Conservation (phyloP, 1,140 invertebrate genomes). For the Zaprionus tsacasi region DNA sequence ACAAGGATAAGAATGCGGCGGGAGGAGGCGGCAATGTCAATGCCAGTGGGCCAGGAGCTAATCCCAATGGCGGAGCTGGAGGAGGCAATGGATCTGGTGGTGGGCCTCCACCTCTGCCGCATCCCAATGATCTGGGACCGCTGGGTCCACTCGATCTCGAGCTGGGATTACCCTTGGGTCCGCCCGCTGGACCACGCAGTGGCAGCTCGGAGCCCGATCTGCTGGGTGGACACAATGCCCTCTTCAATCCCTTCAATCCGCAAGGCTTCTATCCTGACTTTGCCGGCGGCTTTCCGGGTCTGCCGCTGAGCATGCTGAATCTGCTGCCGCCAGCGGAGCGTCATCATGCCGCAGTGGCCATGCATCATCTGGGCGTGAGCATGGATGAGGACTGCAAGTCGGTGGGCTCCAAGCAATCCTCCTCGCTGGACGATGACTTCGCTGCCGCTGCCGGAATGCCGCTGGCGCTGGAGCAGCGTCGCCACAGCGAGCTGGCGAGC, state of each 20-base stretch:
- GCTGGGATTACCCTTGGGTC: conserved; percentile 64
- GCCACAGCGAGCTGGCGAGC: conserved; percentile 56
- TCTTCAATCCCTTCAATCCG: conserved; percentile 89
- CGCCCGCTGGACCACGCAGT: conserved; percentile 85
- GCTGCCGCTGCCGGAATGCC: conserved; percentile 67
- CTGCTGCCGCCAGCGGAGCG: conserved; percentile 90
- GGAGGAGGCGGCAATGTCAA: conserved; percentile 21
- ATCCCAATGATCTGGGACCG: conserved; percentile 54
- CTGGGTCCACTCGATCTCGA: conserved; percentile 70
- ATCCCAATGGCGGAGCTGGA: conserved; percentile 4
- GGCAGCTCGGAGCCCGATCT: conserved; percentile 87
- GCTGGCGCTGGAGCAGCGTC: conserved; percentile 85
- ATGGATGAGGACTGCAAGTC: conserved; percentile 88
- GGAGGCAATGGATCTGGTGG: conserved; percentile 34
- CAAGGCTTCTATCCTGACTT: conserved; percentile 93
- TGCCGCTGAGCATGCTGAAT: conserved; percentile 93
- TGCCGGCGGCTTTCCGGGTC: conserved; percentile 88
- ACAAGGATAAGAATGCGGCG: conserved; percentile 62
- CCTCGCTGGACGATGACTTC: conserved; percentile 87
- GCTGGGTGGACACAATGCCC: conserved; percentile 85
- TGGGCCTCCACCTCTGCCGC: conserved; percentile 45
- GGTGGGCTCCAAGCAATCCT: conserved; percentile 87
- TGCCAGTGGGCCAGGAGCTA: conserved; percentile 23
- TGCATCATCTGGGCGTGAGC: conserved; percentile 80
- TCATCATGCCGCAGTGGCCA: conserved; percentile 85